Evolutionary conservation across 2,113 vertebrate genomes (phyloP), one percentile per base, ranked within the genome.

Genomic region (Tachysurus fulvidraco): DNA sequence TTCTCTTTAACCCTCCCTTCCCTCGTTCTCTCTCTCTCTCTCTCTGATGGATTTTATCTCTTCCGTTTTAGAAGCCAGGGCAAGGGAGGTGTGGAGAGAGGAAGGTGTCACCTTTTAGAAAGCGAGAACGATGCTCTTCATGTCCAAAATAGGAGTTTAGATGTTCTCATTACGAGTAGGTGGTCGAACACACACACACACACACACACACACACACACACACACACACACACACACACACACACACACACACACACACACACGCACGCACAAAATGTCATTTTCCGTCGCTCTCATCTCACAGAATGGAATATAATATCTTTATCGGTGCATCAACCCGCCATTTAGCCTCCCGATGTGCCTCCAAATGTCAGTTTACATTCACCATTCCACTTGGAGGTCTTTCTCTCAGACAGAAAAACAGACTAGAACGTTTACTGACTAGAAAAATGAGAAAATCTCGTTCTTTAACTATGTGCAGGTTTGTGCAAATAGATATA

Each of bases 11-110:
- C 77, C 85, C 85, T 71, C 84, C 86, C 90, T 86, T 73, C 54
- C 71, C 52, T 50, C 88, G 55, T 64, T 67, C 85, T 84, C 73
- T 85, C 59, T 74, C 64, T 79, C 85, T 89, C 81, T 84, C 83
- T 88, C 89, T 90, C 78, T 30, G 87, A 92, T 91, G 92, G 93
- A 93, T 92, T 90, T 94, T 94, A 94, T 95, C 94, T 90, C 90
- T 78, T 90, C 57, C 85, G 91, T 93, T 94, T 94, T 90, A 94
- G 92, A 94, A 92, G 92, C 93, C 57, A 57, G 54, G 46, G 59
- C 8, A 73, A 78, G 36, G 74, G 80, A 73, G 91, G 91, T 90
- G 89, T 91, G 89, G 88, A 86, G 88, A 90, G 91, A 86, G 23
- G 90, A 91, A 91, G 89, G 91, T 92, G 86, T 94, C 93, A 94